These are phyloP conservation scores for Catonia carolina DNA, from an alignment of 2,888 invertebrate genomes.

Conservation along the genomic window DNA sequence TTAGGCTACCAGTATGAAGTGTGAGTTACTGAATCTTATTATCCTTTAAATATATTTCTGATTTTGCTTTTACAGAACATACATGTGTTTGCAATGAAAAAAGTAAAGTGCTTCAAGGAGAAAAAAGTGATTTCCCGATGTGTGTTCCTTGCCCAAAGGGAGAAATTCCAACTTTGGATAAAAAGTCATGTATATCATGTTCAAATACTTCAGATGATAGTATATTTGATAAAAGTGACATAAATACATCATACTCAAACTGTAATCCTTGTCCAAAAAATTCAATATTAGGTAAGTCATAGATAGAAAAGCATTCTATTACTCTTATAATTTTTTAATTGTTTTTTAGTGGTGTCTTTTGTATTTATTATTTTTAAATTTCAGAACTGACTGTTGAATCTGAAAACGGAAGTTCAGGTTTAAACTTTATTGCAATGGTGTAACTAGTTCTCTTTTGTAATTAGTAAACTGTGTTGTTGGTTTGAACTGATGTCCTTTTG, in stretches of 20 bases:
- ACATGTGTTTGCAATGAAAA: slow-evolving; percentile 45
- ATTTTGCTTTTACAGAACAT: too few species aligned
- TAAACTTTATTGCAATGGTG: too few species aligned
- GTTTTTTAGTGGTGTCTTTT: too few species aligned
- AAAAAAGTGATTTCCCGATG: slow-evolving; percentile 32
- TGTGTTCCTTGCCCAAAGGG: slow-evolving; percentile 40
- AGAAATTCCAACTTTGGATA: slow-evolving; percentile 40
- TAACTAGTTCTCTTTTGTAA: too few species aligned
- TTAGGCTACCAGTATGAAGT: too few species aligned
- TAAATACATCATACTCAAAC: neutral
- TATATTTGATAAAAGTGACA: slow-evolving; percentile 10
- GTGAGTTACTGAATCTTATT: too few species aligned
- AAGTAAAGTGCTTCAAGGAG: slow-evolving; percentile 37
- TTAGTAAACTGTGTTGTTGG: too few species aligned
- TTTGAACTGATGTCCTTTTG: too few species aligned
- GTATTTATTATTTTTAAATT: too few species aligned
- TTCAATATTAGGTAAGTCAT: neutral
- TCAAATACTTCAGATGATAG: slow-evolving; percentile 23
- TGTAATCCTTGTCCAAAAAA: neutral
- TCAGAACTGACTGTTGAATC: too few species aligned
- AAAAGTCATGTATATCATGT: slow-evolving; percentile 41
- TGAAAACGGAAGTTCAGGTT: too few species aligned
- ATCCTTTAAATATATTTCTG: too few species aligned
- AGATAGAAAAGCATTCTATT: neutral
- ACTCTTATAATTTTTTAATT: slow-evolving; percentile 11